Evolutionary conservation across 2,888 invertebrate species (phyloP).

Genomic region (Drosophila parthenogenetica): DNA sequence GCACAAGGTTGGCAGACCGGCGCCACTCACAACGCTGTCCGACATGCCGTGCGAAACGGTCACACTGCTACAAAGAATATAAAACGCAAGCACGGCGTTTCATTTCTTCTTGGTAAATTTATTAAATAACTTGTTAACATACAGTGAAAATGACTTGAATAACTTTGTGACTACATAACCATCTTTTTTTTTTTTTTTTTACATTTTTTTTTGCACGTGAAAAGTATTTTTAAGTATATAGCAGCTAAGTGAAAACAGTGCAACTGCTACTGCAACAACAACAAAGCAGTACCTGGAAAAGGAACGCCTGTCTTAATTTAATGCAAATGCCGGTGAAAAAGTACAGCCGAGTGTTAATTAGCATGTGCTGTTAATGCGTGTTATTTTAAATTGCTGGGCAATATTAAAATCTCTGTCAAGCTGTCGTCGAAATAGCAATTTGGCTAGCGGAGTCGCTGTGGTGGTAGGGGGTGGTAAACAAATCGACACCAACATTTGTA

Average conservation of each 20-base stretch:
- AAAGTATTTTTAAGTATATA: constrained; percentile 64
- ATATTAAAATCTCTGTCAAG: constrained; percentile 11
- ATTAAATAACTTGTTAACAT: constrained; percentile 29
- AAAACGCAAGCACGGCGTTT: constrained; percentile 59
- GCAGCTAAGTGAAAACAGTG: constrained; percentile 64
- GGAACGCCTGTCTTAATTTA: constrained; percentile 41
- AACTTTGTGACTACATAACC: constrained; percentile 38
- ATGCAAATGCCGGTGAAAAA: constrained; percentile 30
- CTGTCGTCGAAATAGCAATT: constrained; percentile 25
- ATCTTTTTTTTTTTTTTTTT: constrained; percentile 55
- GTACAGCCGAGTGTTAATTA: constrained; percentile 31
- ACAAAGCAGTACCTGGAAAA: constrained; percentile 16
- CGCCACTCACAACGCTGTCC: constrained; percentile 20
- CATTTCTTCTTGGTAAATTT: constrained; percentile 51
- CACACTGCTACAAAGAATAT: constrained; percentile 48
- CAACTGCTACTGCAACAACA: constrained; percentile 34
- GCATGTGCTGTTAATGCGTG: constrained; percentile 15
- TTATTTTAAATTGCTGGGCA: constrained; percentile 28
- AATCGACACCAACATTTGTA: constrained; percentile 38
- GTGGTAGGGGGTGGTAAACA: constrained; percentile 45
- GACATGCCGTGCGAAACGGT: constrained; percentile 12
- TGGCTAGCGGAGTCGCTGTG: constrained; percentile 14
- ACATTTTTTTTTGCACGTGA: constrained; percentile 74
- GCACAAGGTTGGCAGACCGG: constrained; percentile 3
- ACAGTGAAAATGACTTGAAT: constrained; percentile 68